Base-by-base conservation (phyloP, 2,888 invertebrate genomes). In the Drosophila recens region DNA sequence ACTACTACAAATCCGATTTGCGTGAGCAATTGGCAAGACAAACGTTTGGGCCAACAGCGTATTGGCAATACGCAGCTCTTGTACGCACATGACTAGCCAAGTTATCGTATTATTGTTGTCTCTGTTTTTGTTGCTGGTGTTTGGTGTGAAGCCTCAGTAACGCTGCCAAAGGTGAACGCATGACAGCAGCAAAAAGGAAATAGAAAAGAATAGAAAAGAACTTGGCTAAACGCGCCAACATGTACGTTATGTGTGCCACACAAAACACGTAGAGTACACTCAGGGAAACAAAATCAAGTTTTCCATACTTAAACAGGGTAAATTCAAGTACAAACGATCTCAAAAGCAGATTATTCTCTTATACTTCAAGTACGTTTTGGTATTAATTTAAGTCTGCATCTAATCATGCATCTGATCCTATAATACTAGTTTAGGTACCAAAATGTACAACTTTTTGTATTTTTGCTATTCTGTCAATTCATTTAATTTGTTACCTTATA, bases 1-100 rank as follows among this genome's bases (percentile, higher is more conserved):
- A 49, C 69, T 61, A 78, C 76, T 76, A 85, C 86, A 89, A 89
- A 89, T 89, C 90, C 88, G 89, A 90, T 90, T 89, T 89, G 81
- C 69, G 84, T 87, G 88, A 89, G 86, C 87, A 89, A 89, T 90
- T 89, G 90, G 90, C 80, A 89, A 84, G 87, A 72, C 80, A 80
- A 80, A 75, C 72, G 74, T 64, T 75, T 63, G 66, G 61, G 82
- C 67, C 72, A 57, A 62, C 69, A 75, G 66, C 64, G 72, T 62
- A 74, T 72, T 68, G 71, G 67, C 48, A 74, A 63, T 62, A 75
- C 49, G 27, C 48, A 33, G 34, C 34, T 13, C 27, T 33, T 33
- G 34, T 49, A 54, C 63, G 67, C 72, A 72, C 53, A 36, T 61
- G 58, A 59, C 65, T 63, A 46, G 70, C 36, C 58, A 27, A 11